These are phyloP conservation scores for Zaprionus inermis DNA, from an alignment of 1,140 invertebrate species.

Conservation along the genomic window DNA sequence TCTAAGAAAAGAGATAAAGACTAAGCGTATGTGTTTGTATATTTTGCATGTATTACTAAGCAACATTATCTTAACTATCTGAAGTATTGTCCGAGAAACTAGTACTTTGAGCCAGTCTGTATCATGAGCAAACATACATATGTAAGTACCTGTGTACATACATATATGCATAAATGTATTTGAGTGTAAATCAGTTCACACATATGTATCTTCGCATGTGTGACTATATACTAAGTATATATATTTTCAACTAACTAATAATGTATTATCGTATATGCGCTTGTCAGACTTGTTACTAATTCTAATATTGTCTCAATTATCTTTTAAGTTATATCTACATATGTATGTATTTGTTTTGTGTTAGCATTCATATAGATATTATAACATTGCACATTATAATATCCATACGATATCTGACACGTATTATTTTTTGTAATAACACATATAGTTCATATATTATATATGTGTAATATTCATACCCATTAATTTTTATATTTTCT, in stretches of 20 bases:
- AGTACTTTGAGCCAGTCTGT: background rate
- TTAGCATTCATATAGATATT: slow-evolving; percentile 7
- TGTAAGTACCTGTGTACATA: background rate
- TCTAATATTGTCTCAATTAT: slow-evolving; percentile 49
- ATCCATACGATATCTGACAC: background rate
- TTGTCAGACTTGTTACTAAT: slow-evolving; percentile 44
- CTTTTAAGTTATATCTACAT: background rate
- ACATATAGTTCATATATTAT: slow-evolving; percentile 18
- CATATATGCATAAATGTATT: background rate
- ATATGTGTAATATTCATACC: background rate
- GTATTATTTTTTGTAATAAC: slow-evolving; percentile 23
- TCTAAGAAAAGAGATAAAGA: background rate
- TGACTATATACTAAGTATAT: background rate
- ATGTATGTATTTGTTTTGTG: background rate
- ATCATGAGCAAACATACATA: background rate
- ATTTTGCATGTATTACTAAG: background rate
- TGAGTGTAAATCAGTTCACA: too few relatives aligned
- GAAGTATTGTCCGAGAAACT: background rate
- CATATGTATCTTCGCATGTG: too few relatives aligned
- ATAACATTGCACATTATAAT: background rate
- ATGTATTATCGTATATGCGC: slow-evolving; percentile 9
- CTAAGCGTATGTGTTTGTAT: background rate
- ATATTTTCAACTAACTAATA: background rate
- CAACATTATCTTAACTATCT: background rate
- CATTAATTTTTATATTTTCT: slow-evolving; percentile 13